These are phyloP conservation scores for Myrmecophaga tridactyla DNA, from an alignment of 2,113 vertebrate genomes.

Conservation along the genomic window DNA sequence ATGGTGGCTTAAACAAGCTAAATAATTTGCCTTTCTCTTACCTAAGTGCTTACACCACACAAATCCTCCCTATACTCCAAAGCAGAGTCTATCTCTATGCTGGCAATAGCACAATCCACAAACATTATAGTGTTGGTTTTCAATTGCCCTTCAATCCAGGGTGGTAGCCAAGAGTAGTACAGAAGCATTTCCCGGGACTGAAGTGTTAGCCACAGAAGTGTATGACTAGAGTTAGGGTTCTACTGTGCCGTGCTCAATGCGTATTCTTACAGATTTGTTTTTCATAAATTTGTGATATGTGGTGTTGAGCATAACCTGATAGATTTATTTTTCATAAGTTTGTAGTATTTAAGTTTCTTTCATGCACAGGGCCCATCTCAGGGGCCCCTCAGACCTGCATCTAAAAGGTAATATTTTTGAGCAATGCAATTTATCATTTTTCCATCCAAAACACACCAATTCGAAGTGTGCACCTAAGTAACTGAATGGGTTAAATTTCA, in stretches of 20 bases:
- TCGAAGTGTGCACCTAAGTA: not conserved
- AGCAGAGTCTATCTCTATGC: not conserved
- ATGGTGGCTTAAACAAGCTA: not conserved
- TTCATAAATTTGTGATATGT: not conserved
- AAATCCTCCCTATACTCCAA: not conserved
- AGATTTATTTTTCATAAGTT: no score
- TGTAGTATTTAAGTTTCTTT: no score
- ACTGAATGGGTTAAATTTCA: not conserved
- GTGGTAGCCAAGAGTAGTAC: not conserved
- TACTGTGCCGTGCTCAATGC: not conserved
- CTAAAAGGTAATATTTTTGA: not conserved
- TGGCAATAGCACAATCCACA: not conserved
- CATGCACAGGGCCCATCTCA: not conserved
- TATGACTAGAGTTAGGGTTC: not conserved
- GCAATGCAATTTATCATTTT: not conserved
- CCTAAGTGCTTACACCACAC: not conserved
- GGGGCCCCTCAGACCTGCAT: not conserved
- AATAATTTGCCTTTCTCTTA: not conserved
- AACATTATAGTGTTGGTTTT: not conserved
- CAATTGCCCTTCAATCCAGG: not conserved
- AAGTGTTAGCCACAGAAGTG: not conserved
- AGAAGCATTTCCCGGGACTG: not conserved
- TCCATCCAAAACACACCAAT: not conserved
- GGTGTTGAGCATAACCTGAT: no score
- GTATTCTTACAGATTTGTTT: not conserved